Conservation (phyloP, 2,888 invertebrate genomes). For the Drosophila prostipennis region DNA sequence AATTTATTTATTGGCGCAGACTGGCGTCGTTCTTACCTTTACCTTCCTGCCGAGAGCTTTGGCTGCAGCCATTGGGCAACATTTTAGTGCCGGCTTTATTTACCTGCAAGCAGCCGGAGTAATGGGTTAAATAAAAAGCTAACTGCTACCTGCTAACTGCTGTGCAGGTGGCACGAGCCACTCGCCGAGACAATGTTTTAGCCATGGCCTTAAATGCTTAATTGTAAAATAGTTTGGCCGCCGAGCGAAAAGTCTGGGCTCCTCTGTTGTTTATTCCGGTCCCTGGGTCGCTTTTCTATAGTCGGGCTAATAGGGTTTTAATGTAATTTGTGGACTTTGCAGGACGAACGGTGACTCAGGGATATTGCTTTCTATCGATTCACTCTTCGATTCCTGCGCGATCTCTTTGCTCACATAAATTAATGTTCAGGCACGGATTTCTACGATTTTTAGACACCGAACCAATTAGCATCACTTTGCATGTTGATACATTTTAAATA, state of each 20-base stretch:
- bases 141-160: constrained; percentile 44
- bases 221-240: constrained; percentile 55
- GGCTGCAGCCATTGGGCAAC: constrained; percentile 38
- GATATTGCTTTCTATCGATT: constrained; percentile 12
- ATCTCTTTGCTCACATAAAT: constrained; percentile 1
- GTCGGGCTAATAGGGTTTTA: constrained; percentile 31
- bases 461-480: too few species aligned
- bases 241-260: constrained; percentile 10
- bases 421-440: background rate
- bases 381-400: background rate
- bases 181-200: constrained; percentile 46
- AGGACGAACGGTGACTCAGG: constrained; percentile 4
- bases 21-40: constrained; percentile 40
- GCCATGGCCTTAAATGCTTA: constrained; percentile 56
- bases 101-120: constrained; percentile 50
- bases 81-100: constrained; percentile 50
- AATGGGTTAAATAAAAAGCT: constrained; percentile 57
- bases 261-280: constrained; percentile 22
- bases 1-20: constrained; percentile 58
- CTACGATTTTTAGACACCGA: background rate
- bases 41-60: constrained; percentile 14
- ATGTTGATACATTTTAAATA: too few species aligned
- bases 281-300: background rate
- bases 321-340: constrained; percentile 28
- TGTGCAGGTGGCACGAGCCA: constrained; percentile 29